phyloP scores from a whole-genome alignment of 2,888 invertebrate species.

The Sphaeridia pumilis region DNA sequence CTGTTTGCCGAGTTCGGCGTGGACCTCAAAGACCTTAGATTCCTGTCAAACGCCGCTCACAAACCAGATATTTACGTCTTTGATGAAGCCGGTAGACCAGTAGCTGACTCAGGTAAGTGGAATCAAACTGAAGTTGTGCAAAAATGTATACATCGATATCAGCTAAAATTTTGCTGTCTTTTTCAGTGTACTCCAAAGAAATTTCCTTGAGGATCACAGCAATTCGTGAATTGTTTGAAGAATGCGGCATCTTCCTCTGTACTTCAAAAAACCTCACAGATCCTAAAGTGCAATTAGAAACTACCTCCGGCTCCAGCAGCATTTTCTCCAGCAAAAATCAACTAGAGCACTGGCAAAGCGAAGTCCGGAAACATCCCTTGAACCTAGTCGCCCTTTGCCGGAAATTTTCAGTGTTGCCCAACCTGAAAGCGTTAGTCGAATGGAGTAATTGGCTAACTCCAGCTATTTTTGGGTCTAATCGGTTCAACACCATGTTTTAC shows the following conservation, averaged over 20 bases:
- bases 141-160: too few relatives aligned
- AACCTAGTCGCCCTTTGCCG: neutral
- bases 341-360: neutral
- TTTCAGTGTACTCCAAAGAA: neutral
- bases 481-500: neutral
- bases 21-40: neutral
- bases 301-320: neutral
- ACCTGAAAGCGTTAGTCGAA: neutral
- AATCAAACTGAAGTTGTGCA: too few relatives aligned
- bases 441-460: neutral
- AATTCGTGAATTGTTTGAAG: neutral
- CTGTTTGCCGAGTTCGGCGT: neutral
- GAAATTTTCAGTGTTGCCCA: neutral
- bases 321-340: neutral
- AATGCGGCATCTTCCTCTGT: neutral
- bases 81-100: too few relatives aligned
- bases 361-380: neutral
- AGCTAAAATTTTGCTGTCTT: too few relatives aligned
- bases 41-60: neutral
- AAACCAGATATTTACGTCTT: neutral
- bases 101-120: too few relatives aligned
- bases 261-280: neutral
- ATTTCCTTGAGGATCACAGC: neutral
- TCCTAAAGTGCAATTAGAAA: neutral
- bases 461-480: neutral